Base-by-base conservation (phyloP, 37 sponge, comb jelly and placozoan species). In the Ephydatia muelleri region DNA sequence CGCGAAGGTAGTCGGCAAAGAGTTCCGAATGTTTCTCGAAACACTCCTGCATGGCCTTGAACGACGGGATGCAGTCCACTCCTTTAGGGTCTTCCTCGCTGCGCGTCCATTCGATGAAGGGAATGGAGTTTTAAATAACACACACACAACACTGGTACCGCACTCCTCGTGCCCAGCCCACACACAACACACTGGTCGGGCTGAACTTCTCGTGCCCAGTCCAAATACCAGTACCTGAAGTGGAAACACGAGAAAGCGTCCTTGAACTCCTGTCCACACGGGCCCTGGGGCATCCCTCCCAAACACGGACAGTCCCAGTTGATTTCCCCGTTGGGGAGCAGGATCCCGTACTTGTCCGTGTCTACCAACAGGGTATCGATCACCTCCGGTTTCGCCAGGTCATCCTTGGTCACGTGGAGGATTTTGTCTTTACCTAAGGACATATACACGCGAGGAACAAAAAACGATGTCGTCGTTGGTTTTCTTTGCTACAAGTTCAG, bases 221-320 rank as follows among this genome's bases (percentile, higher is more conserved):
- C 73, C 5, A 36, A 34, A 40, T 34, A 26, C 33, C 29, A 80
- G 27, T 68, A 91, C 72, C 84, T 92, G 72, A 89, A 85, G 81
- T 90, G 91, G 76, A 97, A 97, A 57, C 97, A 97, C 6, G 86
- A 83, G 77, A 97, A 97, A 28, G 97, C 92, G 9, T 72, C 78
- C 75, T 82, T 89, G 81, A 97, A 97, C 67, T 92, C 93, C 40
- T 87, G 80, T 67, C 92, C 97, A 83, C 97, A 97, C 6, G 97
- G 89, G 2, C 93, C 92, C 19, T 82, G 65, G 9, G 93, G 74
- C 91, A 97, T 91, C 30, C 91, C 97, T 16, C 93, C 95, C 39
- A 97, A 86, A 82, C 97, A 97, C 27, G 95, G 97, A 38, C 97
- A 97, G 69, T 97, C 95, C 97, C 97, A 97, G 87, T 97, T 97